Evolutionary conservation across 2,797 vertebrate species (phyloP).

Genomic region (Lacerta viridis): DNA sequence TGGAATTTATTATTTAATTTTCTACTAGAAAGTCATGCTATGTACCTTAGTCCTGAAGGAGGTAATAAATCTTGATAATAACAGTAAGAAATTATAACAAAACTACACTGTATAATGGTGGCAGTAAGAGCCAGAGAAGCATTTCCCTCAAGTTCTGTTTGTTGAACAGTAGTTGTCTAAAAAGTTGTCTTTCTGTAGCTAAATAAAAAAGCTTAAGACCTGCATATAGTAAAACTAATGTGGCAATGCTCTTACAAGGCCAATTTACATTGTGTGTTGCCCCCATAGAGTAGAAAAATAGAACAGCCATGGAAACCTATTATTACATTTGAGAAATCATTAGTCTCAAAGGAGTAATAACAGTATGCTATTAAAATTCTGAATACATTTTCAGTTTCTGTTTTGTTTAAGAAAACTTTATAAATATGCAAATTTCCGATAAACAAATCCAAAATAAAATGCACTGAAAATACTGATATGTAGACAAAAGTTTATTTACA

Average conservation of each 20-base stretch:
- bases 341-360: conserved; percentile 71
- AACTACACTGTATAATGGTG: conserved; percentile 47
- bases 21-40: conserved; percentile 40
- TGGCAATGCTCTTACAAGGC: conserved; percentile 63
- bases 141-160: conserved; percentile 51
- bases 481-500: conserved; percentile 99
- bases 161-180: conserved; percentile 49
- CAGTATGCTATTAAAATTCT: conserved; percentile 66
- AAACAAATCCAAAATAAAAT: conserved; percentile 90
- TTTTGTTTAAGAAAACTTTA: conserved; percentile 74
- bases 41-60: conserved; percentile 40
- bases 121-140: conserved; percentile 37
- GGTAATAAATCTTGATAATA: conserved; percentile 35
- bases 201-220: conserved; percentile 56
- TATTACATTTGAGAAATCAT: conserved; percentile 73
- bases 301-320: conserved; percentile 68
- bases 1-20: conserved; percentile 29
- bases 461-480: conserved; percentile 98
- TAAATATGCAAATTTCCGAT: conserved; percentile 79
- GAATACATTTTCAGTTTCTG: conserved; percentile 73
- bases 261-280: conserved; percentile 64
- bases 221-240: conserved; percentile 57
- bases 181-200: conserved; percentile 52
- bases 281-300: conserved; percentile 65
- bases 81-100: conserved; percentile 49